phyloP scores from a whole-genome alignment of 92 coral and sea anemone genomes.

The Hydrozoanthus gracilis region DNA sequence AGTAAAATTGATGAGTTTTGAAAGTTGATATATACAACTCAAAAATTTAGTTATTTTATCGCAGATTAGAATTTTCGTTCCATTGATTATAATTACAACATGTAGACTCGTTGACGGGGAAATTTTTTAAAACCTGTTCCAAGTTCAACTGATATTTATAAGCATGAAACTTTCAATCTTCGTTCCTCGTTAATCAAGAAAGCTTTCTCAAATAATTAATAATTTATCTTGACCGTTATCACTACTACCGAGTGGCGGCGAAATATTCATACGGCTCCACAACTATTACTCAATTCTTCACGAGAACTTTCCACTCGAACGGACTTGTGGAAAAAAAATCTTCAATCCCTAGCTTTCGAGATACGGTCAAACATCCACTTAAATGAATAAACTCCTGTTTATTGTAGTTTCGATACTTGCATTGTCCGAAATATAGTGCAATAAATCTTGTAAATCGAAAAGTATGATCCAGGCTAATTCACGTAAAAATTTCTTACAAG shows the following conservation, averaged over 20 bases:
- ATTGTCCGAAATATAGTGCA: background rate
- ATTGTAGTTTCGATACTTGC: background rate
- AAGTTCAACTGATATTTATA: background rate
- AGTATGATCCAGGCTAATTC: no score
- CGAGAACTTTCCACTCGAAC: no score
- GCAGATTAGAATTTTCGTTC: no score
- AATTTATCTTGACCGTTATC: constrained; percentile 17
- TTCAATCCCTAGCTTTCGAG: background rate
- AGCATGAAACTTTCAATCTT: background rate
- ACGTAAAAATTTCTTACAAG: no score
- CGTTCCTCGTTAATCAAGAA: background rate
- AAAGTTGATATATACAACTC: background rate
- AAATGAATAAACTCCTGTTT: background rate
- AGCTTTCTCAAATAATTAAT: constrained; percentile 1
- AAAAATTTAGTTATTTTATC: background rate
- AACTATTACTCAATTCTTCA: background rate
- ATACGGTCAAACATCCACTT: constrained; percentile 7
- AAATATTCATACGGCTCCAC: background rate
- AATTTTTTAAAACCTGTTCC: background rate
- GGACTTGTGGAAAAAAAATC: background rate
- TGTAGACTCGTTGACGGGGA: background rate
- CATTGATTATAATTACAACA: no score
- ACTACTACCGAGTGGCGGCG: background rate
- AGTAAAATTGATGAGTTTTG: constrained; percentile 27
- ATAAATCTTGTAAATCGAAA: background rate